phyloP scores from a whole-genome alignment of 1,140 invertebrate genomes.

The Bombus ignitus region DNA sequence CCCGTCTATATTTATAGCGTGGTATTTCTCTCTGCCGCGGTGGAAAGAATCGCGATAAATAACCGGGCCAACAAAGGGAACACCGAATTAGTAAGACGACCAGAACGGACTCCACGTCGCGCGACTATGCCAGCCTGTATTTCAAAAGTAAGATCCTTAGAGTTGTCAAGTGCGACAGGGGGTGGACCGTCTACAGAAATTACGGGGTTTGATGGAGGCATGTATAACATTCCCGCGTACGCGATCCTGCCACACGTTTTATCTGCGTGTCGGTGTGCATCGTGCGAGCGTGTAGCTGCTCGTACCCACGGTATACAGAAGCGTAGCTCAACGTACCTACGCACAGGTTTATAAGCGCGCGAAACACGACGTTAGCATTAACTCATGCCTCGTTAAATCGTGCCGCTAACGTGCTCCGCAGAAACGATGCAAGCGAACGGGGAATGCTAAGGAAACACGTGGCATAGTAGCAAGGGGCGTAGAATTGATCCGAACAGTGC shows the following conservation, averaged over 20 bases:
- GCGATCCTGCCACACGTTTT: not conserved
- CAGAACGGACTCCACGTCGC: not conserved
- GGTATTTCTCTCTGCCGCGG: slow-evolving; percentile 2
- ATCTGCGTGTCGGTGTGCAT: not conserved
- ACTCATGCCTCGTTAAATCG: slow-evolving; percentile 68
- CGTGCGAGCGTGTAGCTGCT: not conserved
- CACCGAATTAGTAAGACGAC: slow-evolving; percentile 24
- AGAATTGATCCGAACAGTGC: slow-evolving; percentile 25
- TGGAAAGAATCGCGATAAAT: slow-evolving; percentile 13
- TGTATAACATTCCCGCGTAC: slow-evolving; percentile 32
- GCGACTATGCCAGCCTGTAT: not conserved
- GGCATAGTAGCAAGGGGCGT: not conserved
- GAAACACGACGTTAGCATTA: slow-evolving; percentile 54
- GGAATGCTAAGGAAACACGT: slow-evolving; percentile 24
- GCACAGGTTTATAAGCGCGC: slow-evolving; percentile 52
- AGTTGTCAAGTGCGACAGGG: not conserved
- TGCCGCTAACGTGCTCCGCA: not conserved
- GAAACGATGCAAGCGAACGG: slow-evolving; percentile 12
- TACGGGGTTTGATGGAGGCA: slow-evolving; percentile 42
- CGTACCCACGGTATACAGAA: not conserved
- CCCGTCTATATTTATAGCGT: slow-evolving; percentile 31
- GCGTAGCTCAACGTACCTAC: slow-evolving; percentile 34
- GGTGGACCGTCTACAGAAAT: slow-evolving; percentile 24
- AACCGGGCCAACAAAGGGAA: slow-evolving; percentile 14
- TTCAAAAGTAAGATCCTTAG: slow-evolving; percentile 20